Percentiles rank a stretch among this genome's conserved stretches.
These are phyloP conservation scores for Brachycybe producta DNA, from an alignment of 2,888 invertebrate genomes.

Conservation along the genomic window DNA sequence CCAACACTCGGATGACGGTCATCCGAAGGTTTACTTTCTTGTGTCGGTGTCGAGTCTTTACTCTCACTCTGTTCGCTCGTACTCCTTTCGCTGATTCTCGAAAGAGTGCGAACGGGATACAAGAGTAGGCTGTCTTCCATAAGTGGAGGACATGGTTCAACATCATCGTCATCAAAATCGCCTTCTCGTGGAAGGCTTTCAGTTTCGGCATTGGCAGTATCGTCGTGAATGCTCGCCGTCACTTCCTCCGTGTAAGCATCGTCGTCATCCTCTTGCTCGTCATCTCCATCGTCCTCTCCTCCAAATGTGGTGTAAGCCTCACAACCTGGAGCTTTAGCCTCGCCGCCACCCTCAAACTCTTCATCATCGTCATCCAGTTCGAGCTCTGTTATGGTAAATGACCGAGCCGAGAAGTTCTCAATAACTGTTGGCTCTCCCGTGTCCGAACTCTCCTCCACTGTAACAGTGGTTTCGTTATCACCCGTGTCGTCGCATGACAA, in stretches of 20 bases:
- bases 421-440: slow-evolving; percentile 2
- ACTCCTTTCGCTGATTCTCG: slow-evolving; percentile 20
- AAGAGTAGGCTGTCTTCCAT: slow-evolving; percentile 8
- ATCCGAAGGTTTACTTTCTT: slow-evolving; percentile 13
- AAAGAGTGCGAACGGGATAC: slow-evolving; percentile 19
- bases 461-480: slow-evolving; percentile 1
- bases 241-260: not conserved
- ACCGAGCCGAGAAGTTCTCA: not conserved
- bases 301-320: slow-evolving; percentile 5
- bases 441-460: slow-evolving; percentile 5
- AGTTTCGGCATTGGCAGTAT: slow-evolving; percentile 8
- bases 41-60: slow-evolving; percentile 18
- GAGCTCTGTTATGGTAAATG: not conserved
- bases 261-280: slow-evolving; percentile 6
- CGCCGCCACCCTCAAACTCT: slow-evolving; percentile 2
- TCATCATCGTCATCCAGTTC: slow-evolving; percentile 1
- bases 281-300: slow-evolving; percentile 3
- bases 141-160: slow-evolving; percentile 6
- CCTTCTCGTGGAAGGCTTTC: slow-evolving; percentile 6
- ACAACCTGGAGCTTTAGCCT: slow-evolving; percentile 5
- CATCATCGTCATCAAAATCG: slow-evolving; percentile 18
- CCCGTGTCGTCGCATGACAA: not conserved
- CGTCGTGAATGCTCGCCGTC: not conserved
- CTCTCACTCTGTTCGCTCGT: slow-evolving; percentile 18
- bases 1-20: slow-evolving; percentile 5